Conservation (phyloP, 2,797 vertebrate genomes). For the Onychomys arenicola region DNA sequence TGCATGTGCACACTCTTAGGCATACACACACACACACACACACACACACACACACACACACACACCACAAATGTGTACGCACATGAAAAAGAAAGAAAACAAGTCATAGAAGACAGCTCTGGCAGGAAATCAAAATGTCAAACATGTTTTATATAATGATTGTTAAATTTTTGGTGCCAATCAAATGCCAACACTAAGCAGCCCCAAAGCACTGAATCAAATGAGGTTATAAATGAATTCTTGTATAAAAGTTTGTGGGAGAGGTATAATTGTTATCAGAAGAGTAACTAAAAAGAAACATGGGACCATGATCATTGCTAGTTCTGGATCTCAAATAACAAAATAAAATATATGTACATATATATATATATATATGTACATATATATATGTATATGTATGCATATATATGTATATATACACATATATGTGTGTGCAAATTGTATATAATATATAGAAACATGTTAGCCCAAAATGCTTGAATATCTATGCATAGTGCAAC, state of each 20-base stretch:
- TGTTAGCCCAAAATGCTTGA: not conserved
- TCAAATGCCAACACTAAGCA: slow-evolving; percentile 1
- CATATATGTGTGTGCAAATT: not conserved
- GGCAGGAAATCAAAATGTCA: not conserved
- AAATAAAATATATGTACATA: not conserved
- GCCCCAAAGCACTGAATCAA: not conserved
- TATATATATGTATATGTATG: no score
- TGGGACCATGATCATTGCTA: not conserved
- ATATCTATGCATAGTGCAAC: not conserved
- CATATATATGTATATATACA: no score
- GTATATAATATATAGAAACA: not conserved
- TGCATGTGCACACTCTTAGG: no score
- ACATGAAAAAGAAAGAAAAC: not conserved
- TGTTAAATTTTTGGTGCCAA: slow-evolving; percentile 28
- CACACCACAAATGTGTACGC: not conserved
- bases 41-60: not conserved
- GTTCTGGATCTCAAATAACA: not conserved
- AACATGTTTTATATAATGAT: not conserved
- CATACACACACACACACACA: rapidly evolving
- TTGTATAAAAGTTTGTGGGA: not conserved
- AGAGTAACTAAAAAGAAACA: not conserved
- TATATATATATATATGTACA: no score
- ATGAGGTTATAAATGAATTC: not conserved
- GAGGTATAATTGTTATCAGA: slow-evolving; percentile 34
- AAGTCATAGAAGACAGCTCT: not conserved